Evolutionary conservation across 2,113 vertebrate species (phyloP).

Genomic region (Eonycteris spelaea): DNA sequence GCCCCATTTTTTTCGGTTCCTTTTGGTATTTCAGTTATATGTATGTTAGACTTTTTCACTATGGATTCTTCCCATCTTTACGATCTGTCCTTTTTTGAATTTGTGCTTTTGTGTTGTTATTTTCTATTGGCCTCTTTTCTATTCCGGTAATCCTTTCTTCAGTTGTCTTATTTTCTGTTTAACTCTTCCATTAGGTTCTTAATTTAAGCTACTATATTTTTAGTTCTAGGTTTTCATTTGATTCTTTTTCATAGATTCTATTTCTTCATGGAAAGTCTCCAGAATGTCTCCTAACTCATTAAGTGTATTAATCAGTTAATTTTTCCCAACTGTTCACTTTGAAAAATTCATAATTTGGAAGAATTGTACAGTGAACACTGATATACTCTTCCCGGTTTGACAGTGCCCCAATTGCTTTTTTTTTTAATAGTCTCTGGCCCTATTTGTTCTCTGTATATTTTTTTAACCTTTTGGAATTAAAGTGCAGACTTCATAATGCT

Average conservation of each 20-base stretch:
- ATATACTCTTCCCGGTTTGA: not conserved
- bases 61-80: not conserved
- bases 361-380: not conserved
- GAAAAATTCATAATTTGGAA: constrained; percentile 15
- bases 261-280: constrained; percentile 13
- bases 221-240: not conserved
- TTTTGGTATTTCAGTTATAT: not conserved
- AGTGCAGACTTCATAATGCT: not conserved
- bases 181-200: not conserved
- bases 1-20: not conserved
- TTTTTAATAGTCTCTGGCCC: not conserved
- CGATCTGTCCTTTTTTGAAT: not conserved
- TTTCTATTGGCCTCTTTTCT: not conserved
- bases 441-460: not conserved
- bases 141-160: not conserved
- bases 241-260: not conserved
- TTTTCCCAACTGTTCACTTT: not conserved
- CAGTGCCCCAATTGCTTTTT: not conserved
- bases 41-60: constrained; percentile 19
- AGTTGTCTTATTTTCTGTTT: not conserved
- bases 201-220: not conserved
- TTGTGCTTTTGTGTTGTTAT: not conserved
- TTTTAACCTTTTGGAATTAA: constrained; percentile 4
- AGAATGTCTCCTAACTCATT: not conserved
- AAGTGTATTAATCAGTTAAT: not conserved